Evolutionary conservation across 2,888 invertebrate genomes (phyloP).

Genomic region (Choristoneura rosaceana): DNA sequence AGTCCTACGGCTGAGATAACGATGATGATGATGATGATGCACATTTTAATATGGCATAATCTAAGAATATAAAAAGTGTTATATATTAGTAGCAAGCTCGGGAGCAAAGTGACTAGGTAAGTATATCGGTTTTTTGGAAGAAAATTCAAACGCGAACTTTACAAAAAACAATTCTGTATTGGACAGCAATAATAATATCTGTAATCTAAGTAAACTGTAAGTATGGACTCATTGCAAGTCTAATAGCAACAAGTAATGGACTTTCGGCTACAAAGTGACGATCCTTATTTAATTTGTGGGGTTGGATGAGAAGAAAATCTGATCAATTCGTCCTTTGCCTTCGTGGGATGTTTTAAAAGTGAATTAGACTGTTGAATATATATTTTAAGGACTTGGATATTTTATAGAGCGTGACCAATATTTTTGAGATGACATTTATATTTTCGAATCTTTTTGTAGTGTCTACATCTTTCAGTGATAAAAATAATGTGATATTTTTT

Average conservation of each 20-base stretch:
- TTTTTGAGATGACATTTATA: neutral
- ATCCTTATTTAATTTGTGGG: conserved; percentile 33
- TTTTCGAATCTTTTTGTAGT: neutral
- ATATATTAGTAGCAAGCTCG: no score
- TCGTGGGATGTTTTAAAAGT: conserved; percentile 26
- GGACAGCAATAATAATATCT: neutral
- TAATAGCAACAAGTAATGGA: conserved; percentile 6
- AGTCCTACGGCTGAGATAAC: no score
- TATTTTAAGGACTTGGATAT: conserved; percentile 1
- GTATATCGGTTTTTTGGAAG: no score
- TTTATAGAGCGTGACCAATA: neutral
- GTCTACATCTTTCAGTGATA: neutral
- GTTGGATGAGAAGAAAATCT: conserved; percentile 34
- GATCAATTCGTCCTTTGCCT: conserved; percentile 33
- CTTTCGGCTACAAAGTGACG: conserved; percentile 24
- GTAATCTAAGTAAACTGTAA: neutral
- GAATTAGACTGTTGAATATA: conserved; percentile 16
- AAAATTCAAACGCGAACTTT: no score
- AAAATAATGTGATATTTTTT: neutral
- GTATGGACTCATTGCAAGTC: neutral
- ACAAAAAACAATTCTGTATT: no score
- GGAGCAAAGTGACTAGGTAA: no score
- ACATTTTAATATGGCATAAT: no score
- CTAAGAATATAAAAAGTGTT: no score
- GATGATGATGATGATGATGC: no score